phyloP scores from a whole-genome alignment of 2,888 invertebrate species.

The Tricholauxania praeusta region DNA sequence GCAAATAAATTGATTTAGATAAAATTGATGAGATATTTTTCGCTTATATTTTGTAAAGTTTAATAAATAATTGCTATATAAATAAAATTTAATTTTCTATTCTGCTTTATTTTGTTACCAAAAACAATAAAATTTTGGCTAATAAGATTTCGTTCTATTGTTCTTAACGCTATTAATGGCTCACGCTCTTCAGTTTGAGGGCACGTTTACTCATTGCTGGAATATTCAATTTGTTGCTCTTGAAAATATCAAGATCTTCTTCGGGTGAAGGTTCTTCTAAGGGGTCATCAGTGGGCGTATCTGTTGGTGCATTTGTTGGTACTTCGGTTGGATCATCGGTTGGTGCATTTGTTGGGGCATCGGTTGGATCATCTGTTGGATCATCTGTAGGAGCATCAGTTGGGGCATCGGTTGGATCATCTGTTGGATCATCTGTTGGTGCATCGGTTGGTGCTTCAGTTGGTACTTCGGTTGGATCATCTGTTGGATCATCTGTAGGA shows the following conservation, averaged over 20 bases:
- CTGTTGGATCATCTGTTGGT: not conserved
- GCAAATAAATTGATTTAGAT: too few relatives aligned
- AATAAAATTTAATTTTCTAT: too few relatives aligned
- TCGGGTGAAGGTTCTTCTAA: not conserved
- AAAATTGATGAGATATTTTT: too few relatives aligned
- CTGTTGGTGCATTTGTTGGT: not conserved
- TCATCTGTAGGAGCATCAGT: constrained; percentile 1
- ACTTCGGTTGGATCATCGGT: not conserved
- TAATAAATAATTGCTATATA: too few relatives aligned
- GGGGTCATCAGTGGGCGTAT: not conserved
- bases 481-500: not conserved
- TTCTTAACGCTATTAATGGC: too few relatives aligned
- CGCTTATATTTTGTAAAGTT: too few relatives aligned
- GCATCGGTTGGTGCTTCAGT: not conserved
- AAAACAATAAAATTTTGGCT: too few relatives aligned
- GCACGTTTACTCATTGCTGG: too few relatives aligned
- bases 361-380: not conserved
- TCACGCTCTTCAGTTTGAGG: too few relatives aligned
- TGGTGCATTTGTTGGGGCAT: not conserved
- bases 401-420: not conserved
- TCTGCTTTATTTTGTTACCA: too few relatives aligned
- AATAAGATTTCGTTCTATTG: too few relatives aligned
- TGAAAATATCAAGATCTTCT: constrained; percentile 1
- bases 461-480: not conserved
- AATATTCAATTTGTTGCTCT: too few relatives aligned